Evolutionary conservation across 2,113 vertebrate species (phyloP).

Genomic region (Fregetta grallaria): DNA sequence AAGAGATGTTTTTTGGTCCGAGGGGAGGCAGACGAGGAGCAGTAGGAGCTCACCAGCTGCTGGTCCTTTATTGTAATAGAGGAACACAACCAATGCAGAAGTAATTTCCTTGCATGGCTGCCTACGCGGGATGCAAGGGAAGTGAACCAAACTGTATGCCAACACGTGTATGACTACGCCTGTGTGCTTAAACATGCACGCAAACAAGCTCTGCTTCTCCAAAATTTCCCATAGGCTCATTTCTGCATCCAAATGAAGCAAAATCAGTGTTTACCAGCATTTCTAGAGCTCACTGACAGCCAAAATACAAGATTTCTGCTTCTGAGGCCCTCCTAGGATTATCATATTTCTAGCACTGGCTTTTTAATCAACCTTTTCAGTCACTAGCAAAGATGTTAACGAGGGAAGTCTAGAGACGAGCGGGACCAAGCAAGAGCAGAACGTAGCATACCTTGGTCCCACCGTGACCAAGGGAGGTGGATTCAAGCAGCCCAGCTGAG

Average conservation of each 20-base stretch:
- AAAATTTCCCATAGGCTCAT: conserved; percentile 36
- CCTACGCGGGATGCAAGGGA: conserved; percentile 26
- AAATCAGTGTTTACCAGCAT: conserved; percentile 19
- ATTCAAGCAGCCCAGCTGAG: neutral
- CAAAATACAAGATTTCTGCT: conserved; percentile 34
- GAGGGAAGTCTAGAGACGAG: neutral
- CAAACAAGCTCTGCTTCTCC: conserved; percentile 59
- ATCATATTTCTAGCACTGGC: neutral
- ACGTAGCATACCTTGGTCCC: fast-evolving
- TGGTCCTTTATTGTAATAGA: neutral
- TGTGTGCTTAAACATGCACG: conserved; percentile 15
- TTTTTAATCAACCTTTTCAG: neutral
- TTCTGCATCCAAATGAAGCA: conserved; percentile 59
- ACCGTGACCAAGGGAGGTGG: neutral
- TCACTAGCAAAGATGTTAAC: neutral
- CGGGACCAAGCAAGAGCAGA: neutral
- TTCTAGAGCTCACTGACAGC: neutral
- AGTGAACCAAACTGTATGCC: neutral
- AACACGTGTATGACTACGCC: conserved; percentile 1
- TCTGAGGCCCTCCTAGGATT: conserved; percentile 5
- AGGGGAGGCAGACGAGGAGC: neutral
- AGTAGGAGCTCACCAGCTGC: conserved; percentile 23
- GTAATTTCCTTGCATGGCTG: conserved; percentile 53
- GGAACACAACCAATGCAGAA: conserved; percentile 28
- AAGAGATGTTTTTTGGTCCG: neutral